Percentiles rank a stretch among this genome's conserved stretches.
Conservation (phyloP, 2,113 vertebrate species). For the Sinocyclocheilus maitianheensis region DNA sequence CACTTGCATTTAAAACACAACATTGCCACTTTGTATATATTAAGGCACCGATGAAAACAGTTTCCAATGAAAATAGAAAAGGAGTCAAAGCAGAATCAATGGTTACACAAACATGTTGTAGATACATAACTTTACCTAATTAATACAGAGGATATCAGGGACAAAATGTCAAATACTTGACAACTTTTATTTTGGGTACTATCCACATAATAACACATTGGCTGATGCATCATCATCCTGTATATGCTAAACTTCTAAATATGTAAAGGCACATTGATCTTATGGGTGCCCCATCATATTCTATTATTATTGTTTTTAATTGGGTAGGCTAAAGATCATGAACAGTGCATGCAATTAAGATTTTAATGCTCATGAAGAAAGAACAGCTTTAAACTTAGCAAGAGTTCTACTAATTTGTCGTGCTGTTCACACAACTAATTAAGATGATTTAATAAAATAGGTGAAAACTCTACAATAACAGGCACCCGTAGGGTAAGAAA, state of each 20-base stretch:
- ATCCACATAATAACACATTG: neutral
- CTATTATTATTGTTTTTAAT: neutral
- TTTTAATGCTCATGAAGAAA: neutral
- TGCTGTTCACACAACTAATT: neutral
- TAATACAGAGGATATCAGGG: too few species aligned
- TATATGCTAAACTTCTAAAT: too few species aligned
- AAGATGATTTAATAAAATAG: neutral
- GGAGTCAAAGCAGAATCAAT: too few species aligned
- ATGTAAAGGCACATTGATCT: neutral
- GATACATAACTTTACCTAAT: too few species aligned
- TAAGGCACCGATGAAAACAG: neutral
- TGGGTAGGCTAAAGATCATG: neutral
- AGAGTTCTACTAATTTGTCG: neutral
- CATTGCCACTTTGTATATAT: neutral
- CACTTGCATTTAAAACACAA: neutral
- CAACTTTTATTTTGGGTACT: too few species aligned
- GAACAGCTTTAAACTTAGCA: neutral
- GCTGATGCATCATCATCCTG: too few species aligned
- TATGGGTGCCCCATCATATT: neutral
- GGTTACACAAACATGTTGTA: too few species aligned
- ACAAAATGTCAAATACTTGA: too few species aligned
- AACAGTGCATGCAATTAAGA: neutral
- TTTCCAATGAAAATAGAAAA: too few species aligned
- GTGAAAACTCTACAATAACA: neutral
- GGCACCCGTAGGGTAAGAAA: neutral